Base-by-base conservation (phyloP, 2,797 vertebrate species). In the Sphaeramia orbicularis region DNA sequence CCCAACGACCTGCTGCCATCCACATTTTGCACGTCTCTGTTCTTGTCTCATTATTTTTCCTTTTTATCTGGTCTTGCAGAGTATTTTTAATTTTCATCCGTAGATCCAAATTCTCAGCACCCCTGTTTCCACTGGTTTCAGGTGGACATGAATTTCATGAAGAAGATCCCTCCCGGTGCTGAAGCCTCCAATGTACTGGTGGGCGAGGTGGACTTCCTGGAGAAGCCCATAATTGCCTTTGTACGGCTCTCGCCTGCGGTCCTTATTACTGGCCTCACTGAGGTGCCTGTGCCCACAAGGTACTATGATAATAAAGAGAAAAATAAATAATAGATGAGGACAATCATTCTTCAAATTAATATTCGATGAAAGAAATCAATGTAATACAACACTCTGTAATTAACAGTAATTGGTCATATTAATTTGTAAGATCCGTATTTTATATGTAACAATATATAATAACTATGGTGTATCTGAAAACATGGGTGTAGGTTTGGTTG, bases 111-210 rank as follows among this genome's bases (percentile, higher is more conserved):
- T 70, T 2, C 14, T 60, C 2, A 21, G 2, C 59, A 42, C 41
- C 11, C 10, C 42, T 68, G 30, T 14, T 52, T 71, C 10, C 16
- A 14, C 19, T 53, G 53, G 27, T 79, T 74, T 64, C 89, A 99
- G 97, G 96, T 99, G 84, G 96, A 99, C 89, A 97, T 97, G 96
- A 96, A 97, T 92, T 99, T 99, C 90, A 99, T 99, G 97, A 97
- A 95, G 88, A 99, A 99, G 93, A 98, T 99, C 76, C 97, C 97
- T 42, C 94, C 95, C 0, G 96, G 96, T 68, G 96, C 97, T 0
- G 97, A 98, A 85, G 97, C 97, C 21, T 99, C 97, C 76, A 99
- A 98, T 59, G 96, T 99, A n/a, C 90, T 99, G 75, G 96, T 99
- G 76, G 97, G 97, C 83, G 97, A 98, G 89, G 96, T 98, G 83